Evolutionary conservation across 2,113 vertebrate species (phyloP).

Genomic region (Lonchura striata): DNA sequence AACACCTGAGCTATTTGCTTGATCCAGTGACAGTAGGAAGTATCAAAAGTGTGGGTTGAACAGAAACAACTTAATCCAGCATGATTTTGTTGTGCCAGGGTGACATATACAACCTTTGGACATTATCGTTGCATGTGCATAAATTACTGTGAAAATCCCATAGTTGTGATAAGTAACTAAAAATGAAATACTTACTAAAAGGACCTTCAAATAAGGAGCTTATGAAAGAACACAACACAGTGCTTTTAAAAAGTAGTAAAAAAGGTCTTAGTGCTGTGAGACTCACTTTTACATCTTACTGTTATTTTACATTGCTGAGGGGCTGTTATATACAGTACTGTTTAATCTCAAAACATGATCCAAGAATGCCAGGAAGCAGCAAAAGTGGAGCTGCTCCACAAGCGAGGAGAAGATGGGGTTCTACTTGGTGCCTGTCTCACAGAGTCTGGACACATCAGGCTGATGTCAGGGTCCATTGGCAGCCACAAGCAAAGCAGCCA

Average conservation of each 20-base stretch:
- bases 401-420: background rate
- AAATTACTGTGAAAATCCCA: background rate
- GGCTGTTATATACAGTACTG: background rate
- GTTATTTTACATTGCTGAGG: background rate
- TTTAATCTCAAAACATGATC: background rate
- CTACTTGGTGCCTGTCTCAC: rapidly evolving
- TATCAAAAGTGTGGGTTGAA: background rate
- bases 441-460: background rate
- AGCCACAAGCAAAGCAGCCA: background rate
- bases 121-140: background rate
- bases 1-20: background rate
- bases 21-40: background rate
- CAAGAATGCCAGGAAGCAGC: background rate
- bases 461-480: background rate
- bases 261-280: background rate
- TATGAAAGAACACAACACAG: background rate
- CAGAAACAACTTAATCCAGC: background rate
- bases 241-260: background rate
- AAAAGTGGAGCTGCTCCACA: background rate
- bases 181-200: background rate
- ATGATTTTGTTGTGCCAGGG: background rate
- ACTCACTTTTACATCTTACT: background rate
- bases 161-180: background rate
- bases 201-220: background rate
- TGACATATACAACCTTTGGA: background rate